Evolutionary conservation across 2,797 vertebrate species (phyloP).

Genomic region (Falco concolor): DNA sequence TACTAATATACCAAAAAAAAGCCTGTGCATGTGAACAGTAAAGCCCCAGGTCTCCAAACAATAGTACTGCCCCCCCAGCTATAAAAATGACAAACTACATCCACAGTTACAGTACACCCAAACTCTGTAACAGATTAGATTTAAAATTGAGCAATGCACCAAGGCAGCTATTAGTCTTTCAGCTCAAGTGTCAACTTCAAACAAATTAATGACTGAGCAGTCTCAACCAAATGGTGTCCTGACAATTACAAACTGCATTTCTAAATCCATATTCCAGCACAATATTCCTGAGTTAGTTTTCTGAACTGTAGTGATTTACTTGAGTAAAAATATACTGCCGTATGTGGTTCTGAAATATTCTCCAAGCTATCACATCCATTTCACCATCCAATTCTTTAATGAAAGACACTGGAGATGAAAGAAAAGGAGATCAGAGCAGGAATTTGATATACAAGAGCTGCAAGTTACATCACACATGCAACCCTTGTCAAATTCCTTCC

Average conservation of each 20-base stretch:
- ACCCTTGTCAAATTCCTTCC: slow-evolving; percentile 11
- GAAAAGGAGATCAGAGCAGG: slow-evolving; percentile 35
- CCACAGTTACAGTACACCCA: background rate
- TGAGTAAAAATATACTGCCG: background rate
- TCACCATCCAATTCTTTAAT: background rate
- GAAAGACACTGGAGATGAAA: slow-evolving; percentile 33
- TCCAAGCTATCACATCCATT: background rate
- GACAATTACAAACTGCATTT: slow-evolving; percentile 34
- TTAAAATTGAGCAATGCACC: background rate
- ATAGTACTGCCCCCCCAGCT: background rate
- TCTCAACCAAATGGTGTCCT: background rate
- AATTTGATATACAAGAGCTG: slow-evolving; percentile 13
- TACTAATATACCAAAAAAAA: background rate
- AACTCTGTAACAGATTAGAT: background rate
- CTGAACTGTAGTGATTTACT: background rate
- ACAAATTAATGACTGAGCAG: slow-evolving; percentile 8
- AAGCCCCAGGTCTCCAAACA: background rate
- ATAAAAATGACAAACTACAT: slow-evolving; percentile 12
- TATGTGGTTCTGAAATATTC: background rate
- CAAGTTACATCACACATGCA: background rate
- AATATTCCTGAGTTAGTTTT: background rate
- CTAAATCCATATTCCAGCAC: background rate
- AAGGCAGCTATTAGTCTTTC: slow-evolving; percentile 26
- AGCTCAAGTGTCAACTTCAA: slow-evolving; percentile 1
- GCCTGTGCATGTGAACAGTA: background rate